These are phyloP conservation scores for Cyclura pinguis DNA, from an alignment of 2,797 vertebrate genomes.

Conservation along the genomic window DNA sequence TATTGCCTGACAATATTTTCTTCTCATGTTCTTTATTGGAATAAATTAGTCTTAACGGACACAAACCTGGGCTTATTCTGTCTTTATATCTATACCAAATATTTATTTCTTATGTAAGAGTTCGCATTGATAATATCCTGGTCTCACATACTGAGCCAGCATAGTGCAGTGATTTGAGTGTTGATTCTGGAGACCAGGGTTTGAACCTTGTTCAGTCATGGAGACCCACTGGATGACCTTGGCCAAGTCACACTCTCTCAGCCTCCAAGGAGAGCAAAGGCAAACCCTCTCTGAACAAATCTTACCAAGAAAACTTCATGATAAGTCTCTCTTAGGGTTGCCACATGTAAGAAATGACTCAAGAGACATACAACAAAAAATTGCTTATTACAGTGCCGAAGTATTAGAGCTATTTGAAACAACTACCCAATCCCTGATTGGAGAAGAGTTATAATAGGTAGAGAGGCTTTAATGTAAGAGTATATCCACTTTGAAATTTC, in stretches of 20 bases:
- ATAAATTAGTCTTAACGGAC: background rate
- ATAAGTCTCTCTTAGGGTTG: too few species aligned
- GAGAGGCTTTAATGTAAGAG: background rate
- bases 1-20: background rate
- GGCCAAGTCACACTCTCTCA: too few species aligned
- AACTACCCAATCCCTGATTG: background rate
- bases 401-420: too few species aligned
- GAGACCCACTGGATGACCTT: too few species aligned
- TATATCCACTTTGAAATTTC: constrained; percentile 21
- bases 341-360: too few species aligned
- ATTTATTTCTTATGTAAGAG: background rate
- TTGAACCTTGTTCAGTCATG: too few species aligned
- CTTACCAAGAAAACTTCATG: too few species aligned
- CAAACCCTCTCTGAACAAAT: too few species aligned
- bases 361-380: too few species aligned
- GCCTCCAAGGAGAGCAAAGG: too few species aligned
- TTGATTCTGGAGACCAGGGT: too few species aligned
- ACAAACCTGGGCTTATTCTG: background rate
- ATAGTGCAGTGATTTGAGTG: background rate
- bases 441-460: background rate
- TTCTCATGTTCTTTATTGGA: background rate
- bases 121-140: background rate
- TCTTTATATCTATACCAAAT: background rate
- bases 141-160: background rate
- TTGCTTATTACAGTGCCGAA: too few species aligned